These are phyloP conservation scores for Rhincodon typus DNA, from an alignment of 2,797 vertebrate genomes.

Conservation along the genomic window DNA sequence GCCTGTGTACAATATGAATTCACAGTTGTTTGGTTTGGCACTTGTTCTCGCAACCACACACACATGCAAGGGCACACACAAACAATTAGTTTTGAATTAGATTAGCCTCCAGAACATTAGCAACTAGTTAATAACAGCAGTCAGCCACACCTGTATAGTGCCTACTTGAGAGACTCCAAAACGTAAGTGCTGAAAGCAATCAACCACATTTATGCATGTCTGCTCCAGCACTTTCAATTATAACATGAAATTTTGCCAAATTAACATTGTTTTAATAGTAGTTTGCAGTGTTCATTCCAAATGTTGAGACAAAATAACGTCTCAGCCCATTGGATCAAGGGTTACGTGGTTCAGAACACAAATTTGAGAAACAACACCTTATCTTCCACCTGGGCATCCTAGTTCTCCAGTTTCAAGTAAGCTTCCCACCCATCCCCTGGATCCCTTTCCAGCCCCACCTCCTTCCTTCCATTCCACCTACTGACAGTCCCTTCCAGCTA, in stretches of 20 bases:
- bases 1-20: background rate
- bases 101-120: background rate
- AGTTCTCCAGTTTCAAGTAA: too few species aligned
- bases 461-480: too few species aligned
- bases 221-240: background rate
- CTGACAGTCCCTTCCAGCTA: too few species aligned
- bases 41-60: background rate
- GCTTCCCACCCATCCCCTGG: too few species aligned
- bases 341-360: too few species aligned
- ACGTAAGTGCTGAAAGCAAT: conserved; percentile 11
- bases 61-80: background rate
- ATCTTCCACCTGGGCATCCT: too few species aligned
- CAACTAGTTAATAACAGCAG: background rate
- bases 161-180: background rate
- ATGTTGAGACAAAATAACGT: background rate
- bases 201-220: background rate
- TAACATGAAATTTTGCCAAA: background rate
- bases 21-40: conserved; percentile 7
- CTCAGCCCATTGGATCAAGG: background rate
- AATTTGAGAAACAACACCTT: too few species aligned
- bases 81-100: conserved; percentile 5
- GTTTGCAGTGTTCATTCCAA: background rate
- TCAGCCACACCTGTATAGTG: background rate
- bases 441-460: too few species aligned
- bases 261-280: background rate